Conservation (phyloP, 1,140 invertebrate species). For the Acromyrmex heyeri region DNA sequence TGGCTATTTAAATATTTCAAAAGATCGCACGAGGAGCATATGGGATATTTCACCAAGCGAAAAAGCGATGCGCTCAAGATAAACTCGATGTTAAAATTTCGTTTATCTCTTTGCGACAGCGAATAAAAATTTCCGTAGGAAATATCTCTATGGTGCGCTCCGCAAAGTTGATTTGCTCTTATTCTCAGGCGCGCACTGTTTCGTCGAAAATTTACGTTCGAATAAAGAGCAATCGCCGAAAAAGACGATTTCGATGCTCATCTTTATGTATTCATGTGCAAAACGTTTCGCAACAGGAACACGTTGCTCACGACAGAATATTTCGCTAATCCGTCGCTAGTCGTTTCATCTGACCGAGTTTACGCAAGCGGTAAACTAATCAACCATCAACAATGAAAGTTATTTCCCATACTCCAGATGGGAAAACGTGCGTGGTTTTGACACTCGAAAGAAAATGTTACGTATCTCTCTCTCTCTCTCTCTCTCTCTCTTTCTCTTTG, state of each 20-base stretch:
- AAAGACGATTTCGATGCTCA: neutral
- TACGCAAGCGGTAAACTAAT: conserved; percentile 24
- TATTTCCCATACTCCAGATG: conserved; percentile 35
- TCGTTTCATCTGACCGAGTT: neutral
- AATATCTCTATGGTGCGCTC: neutral
- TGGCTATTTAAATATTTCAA: conserved; percentile 41
- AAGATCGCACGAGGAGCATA: neutral
- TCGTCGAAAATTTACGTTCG: conserved; percentile 2
- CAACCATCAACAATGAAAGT: conserved; percentile 5
- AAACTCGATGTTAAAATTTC: conserved; percentile 43
- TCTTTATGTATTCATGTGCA: neutral
- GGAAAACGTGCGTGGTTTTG: conserved; percentile 17
- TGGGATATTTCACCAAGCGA: conserved; percentile 6
- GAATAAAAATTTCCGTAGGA: conserved; percentile 37
- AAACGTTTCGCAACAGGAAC: conserved; percentile 9
- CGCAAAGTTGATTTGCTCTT: conserved; percentile 2
- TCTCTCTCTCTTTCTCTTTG: neutral
- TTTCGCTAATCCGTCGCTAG: neutral
- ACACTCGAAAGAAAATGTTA: conserved; percentile 47
- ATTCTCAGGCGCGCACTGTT: neutral
- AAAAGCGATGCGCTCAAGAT: conserved; percentile 20
- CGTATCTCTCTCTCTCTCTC: neutral
- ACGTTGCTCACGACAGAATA: neutral
- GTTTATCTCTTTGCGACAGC: conserved; percentile 39
- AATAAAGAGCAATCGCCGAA: conserved; percentile 10